Evolutionary conservation across 2,888 invertebrate species (phyloP).

Genomic region (Brenthis daphne): DNA sequence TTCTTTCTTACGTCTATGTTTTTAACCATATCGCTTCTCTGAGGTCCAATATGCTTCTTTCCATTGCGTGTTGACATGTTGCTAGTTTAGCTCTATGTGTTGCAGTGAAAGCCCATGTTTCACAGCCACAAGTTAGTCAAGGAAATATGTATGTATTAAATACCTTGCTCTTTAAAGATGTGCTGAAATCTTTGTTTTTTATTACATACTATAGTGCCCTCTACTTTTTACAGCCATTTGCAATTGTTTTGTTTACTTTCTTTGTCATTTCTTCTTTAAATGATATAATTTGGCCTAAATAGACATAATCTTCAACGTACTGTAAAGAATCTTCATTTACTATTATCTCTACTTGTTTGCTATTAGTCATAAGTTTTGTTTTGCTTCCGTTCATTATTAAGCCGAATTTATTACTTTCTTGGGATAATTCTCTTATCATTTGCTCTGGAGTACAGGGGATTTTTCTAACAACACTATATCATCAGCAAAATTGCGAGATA

Average conservation of each 20-base stretch:
- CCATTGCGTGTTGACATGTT: neutral
- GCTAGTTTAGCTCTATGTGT: neutral
- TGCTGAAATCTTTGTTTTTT: constrained; percentile 28
- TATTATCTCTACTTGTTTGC: too few relatives aligned
- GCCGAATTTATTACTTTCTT: too few relatives aligned
- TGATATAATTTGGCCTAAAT: constrained; percentile 18
- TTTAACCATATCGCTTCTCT: neutral
- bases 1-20: neutral
- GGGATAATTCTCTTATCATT: too few relatives aligned
- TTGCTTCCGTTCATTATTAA: too few relatives aligned
- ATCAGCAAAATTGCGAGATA: too few relatives aligned
- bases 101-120: constrained; percentile 25
- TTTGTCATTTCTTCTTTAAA: neutral
- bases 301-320: constrained; percentile 9
- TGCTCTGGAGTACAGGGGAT: too few relatives aligned
- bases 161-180: constrained; percentile 26
- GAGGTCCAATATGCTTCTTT: neutral
- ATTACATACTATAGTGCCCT: constrained; percentile 16
- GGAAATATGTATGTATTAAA: constrained; percentile 34
- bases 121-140: constrained; percentile 30
- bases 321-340: too few relatives aligned
- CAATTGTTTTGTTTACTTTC: constrained; percentile 16
- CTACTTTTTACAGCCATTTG: constrained; percentile 22
- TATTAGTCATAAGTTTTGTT: too few relatives aligned
- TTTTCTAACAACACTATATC: too few relatives aligned